Percentiles rank a stretch among this genome's conserved stretches.
These are phyloP conservation scores for Pithys albifrons DNA, from an alignment of 2,113 vertebrate genomes.

Conservation along the genomic window DNA sequence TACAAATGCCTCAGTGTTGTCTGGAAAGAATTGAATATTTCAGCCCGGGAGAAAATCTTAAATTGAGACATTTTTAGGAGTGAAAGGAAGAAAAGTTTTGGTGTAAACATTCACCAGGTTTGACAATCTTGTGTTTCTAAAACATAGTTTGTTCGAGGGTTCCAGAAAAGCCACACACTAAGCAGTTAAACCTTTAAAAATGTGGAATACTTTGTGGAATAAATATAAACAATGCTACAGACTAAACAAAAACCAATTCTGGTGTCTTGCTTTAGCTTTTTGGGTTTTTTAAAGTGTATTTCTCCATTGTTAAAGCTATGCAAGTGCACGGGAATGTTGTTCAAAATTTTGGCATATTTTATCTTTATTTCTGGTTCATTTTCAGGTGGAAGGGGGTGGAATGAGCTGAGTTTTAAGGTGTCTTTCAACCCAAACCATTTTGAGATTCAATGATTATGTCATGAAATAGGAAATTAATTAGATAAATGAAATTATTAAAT, in stretches of 20 bases:
- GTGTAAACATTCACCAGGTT: background rate
- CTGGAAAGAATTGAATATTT: background rate
- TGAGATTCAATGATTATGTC: background rate
- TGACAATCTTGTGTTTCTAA: background rate
- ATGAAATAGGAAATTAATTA: background rate
- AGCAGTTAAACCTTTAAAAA: background rate
- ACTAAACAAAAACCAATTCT: background rate
- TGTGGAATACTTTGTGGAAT: background rate
- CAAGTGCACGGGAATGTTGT: rapidly evolving
- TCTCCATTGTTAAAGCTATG: background rate
- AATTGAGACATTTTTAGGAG: background rate
- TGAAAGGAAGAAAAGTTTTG: background rate
- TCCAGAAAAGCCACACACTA: background rate
- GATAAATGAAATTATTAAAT: background rate
- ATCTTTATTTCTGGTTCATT: background rate
- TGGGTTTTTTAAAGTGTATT: background rate
- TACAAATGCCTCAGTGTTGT: background rate
- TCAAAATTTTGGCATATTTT: background rate
- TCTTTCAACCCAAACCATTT: background rate
- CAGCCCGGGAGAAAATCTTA: background rate
- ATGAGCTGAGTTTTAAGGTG: background rate
- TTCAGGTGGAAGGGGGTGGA: background rate
- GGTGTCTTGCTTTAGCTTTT: background rate
- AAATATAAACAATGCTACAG: background rate
- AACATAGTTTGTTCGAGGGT: background rate